These are phyloP conservation scores for Drosophila mayri DNA, from an alignment of 1,140 invertebrate species.

Conservation along the genomic window DNA sequence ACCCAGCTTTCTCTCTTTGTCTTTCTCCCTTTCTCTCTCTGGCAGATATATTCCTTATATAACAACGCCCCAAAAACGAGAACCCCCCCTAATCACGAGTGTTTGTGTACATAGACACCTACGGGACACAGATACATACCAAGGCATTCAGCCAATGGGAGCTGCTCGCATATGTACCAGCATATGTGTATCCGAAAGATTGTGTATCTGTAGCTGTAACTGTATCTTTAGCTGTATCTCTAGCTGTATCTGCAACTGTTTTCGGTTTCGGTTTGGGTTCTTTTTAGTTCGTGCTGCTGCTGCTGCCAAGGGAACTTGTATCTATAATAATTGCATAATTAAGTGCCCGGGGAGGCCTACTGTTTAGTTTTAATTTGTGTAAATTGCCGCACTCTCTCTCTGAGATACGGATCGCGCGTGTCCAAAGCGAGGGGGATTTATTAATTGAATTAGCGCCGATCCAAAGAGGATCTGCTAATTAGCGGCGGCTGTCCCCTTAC, in stretches of 20 bases:
- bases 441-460: conserved; percentile 75
- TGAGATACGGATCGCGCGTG: conserved; percentile 62
- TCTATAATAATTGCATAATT: conserved; percentile 56
- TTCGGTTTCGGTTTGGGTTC: conserved; percentile 12
- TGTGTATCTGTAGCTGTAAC: conserved; percentile 15
- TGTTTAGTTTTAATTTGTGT: conserved; percentile 57
- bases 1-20: not conserved
- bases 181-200: conserved; percentile 40
- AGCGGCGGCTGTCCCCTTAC: conserved; percentile 7
- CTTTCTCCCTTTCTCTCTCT: not conserved
- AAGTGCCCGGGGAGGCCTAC: conserved; percentile 22
- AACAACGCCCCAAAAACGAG: conserved; percentile 45
- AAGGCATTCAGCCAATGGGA: conserved; percentile 54
- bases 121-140: conserved; percentile 29
- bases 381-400: conserved; percentile 15
- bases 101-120: conserved; percentile 63
- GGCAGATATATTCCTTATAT: conserved; percentile 10
- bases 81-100: conserved; percentile 2
- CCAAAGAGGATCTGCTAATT: conserved; percentile 49
- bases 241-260: not conserved
- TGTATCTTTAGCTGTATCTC: not conserved
- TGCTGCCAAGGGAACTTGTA: conserved; percentile 13
- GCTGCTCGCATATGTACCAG: conserved; percentile 36
- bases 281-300: conserved; percentile 10
- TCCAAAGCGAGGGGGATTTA: conserved; percentile 41